Base-by-base conservation (phyloP, 2,888 invertebrate genomes). In the Unio pictorum region DNA sequence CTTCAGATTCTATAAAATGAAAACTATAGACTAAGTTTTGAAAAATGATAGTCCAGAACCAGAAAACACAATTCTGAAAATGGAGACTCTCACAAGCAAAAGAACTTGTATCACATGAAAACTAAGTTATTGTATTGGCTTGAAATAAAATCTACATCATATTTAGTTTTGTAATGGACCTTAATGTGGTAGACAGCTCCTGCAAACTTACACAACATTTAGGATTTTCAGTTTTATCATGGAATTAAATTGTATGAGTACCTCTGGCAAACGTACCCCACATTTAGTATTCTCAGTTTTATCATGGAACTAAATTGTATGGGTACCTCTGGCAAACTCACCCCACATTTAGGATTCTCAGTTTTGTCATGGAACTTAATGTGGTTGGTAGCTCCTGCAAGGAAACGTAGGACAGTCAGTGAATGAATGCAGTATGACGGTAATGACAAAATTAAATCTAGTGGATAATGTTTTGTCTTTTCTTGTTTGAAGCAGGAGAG, bases 301-400 rank as follows among this genome's bases (percentile, higher is more conserved):
- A 97, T 96, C 92, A 99, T 93, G 0, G 97, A 96, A 0, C 98
- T 98, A 66, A 99, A 91, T 17, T 98, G 96, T 26, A 96, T 94
- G 0, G 99, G 99, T 55, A 99, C 91, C 87, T 99, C 99, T 7
- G 34, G 34, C 7, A 71, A 28, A 80, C 86, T 82, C 79, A 90
- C 90, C 89, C 90, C 57, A 89, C 76, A 81, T 90, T 90, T 8
- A 90, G 75, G 62, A 91, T 91, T 76, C 97, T 94, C 62, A 99
- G 92, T 90, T 98, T 98, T 23, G 97, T 96, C 92, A 99, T 93
- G 0, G 97, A 96, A 0, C 98, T 98, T 67, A 99, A 91, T 17
- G 98, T 96, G 26, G 96, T 94, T 0, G 99, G 99, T 55, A 99
- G 91, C 87, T 99, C 99, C 87, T 91, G 76, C 7, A 84, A 83